Percentiles rank a stretch among this genome's conserved stretches.
These are phyloP conservation scores for Gonocerus acuteangulatus DNA, from an alignment of 2,888 invertebrate species.

Conservation along the genomic window DNA sequence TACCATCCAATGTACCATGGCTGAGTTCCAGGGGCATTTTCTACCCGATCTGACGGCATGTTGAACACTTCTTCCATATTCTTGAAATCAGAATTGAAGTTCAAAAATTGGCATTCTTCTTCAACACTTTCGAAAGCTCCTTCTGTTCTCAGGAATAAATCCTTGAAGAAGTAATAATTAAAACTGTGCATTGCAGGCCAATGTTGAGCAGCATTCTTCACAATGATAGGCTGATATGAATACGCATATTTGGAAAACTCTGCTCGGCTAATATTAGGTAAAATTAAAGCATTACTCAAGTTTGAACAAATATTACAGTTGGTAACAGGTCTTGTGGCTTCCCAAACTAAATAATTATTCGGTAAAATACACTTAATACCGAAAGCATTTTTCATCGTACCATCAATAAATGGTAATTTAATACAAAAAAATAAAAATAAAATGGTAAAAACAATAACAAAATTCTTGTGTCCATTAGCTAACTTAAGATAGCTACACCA, in stretches of 20 bases:
- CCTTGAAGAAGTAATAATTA: conserved; percentile 59
- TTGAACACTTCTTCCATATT: conserved; percentile 67
- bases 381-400: conserved; percentile 40
- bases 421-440: conserved; percentile 22
- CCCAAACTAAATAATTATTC: conserved; percentile 80
- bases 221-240: conserved; percentile 68
- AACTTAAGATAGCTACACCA: conserved; percentile 20
- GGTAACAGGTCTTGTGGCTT: conserved; percentile 73
- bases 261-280: conserved; percentile 59
- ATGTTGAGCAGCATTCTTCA: conserved; percentile 63
- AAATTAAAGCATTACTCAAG: conserved; percentile 57
- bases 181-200: conserved; percentile 69
- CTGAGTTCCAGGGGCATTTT: conserved; percentile 53
- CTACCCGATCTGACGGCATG: conserved; percentile 60
- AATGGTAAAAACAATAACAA: conserved; percentile 27
- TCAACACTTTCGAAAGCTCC: conserved; percentile 67
- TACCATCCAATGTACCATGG: conserved; percentile 90
- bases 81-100: conserved; percentile 74
- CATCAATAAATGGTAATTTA: conserved; percentile 35
- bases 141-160: conserved; percentile 57
- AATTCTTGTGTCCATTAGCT: conserved; percentile 20
- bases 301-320: conserved; percentile 71
- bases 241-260: conserved; percentile 68
- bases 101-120: conserved; percentile 78
- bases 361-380: conserved; percentile 65